These are phyloP conservation scores for Lithobius niger DNA, from an alignment of 1,140 invertebrate genomes.

Conservation along the genomic window DNA sequence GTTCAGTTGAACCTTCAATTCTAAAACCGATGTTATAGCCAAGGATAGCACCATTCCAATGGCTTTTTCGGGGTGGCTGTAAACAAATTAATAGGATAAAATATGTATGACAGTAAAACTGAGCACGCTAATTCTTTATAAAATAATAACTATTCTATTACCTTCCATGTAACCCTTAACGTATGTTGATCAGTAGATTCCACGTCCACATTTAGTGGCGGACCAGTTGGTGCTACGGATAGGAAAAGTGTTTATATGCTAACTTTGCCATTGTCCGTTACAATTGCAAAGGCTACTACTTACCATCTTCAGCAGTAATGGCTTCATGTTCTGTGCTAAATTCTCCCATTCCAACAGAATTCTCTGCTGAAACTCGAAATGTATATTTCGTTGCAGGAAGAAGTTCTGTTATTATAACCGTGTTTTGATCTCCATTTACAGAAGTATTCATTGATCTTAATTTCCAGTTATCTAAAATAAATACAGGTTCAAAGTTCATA, in stretches of 20 bases:
- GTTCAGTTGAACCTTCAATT: slow-evolving; percentile 27
- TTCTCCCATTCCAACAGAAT: not conserved
- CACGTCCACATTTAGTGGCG: not conserved
- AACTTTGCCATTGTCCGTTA: too few species aligned
- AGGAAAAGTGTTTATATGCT: too few species aligned
- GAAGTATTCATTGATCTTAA: too few species aligned
- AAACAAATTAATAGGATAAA: not conserved
- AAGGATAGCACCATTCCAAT: slow-evolving; percentile 85
- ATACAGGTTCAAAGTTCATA: too few species aligned
- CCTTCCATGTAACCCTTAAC: slow-evolving; percentile 1
- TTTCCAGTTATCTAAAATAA: too few species aligned
- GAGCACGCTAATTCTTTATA: not conserved
- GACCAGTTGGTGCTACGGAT: not conserved
- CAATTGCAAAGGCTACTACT: not conserved
- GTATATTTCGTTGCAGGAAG: not conserved
- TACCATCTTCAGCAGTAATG: not conserved
- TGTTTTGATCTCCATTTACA: not conserved
- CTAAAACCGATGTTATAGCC: slow-evolving; percentile 58
- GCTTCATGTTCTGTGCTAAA: not conserved
- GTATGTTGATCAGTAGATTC: slow-evolving; percentile 1
- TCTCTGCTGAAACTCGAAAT: not conserved
- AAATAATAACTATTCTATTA: not conserved
- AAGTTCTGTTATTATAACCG: not conserved
- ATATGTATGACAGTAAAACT: not conserved
- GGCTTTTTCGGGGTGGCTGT: slow-evolving; percentile 64